phyloP scores from a whole-genome alignment of 92 coral and sea anemone species.

The Porites cylindrica region DNA sequence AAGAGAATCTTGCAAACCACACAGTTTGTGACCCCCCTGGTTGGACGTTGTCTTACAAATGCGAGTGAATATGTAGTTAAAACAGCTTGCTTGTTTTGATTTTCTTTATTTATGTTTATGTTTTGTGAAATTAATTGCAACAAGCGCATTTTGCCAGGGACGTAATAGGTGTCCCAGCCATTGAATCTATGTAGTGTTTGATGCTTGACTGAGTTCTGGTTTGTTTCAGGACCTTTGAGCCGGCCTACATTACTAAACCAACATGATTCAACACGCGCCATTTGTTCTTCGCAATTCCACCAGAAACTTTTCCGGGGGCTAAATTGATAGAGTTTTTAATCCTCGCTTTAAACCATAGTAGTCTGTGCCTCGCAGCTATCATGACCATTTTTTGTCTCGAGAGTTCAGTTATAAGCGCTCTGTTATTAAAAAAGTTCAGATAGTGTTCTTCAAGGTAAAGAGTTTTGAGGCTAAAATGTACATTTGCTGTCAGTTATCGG shows the following conservation, averaged over 20 bases:
- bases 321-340: conserved; percentile 8
- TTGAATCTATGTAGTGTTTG: not conserved
- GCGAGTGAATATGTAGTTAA: not conserved
- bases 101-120: not conserved
- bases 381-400: not conserved
- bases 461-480: too few species aligned
- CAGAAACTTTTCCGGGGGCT: conserved; percentile 1
- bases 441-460: too few species aligned
- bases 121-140: not conserved
- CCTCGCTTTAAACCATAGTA: not conserved
- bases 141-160: not conserved
- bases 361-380: conserved; percentile 34
- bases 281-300: conserved; percentile 9
- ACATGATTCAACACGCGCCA: not conserved
- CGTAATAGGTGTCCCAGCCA: not conserved
- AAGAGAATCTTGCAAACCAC: not conserved
- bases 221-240: not conserved
- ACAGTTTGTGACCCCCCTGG: not conserved
- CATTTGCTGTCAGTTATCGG: too few species aligned
- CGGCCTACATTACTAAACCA: not conserved
- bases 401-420: not conserved
- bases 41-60: not conserved
- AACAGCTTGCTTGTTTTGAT: conserved; percentile 12
- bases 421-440: too few species aligned
- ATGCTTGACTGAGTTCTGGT: not conserved